Percentiles rank a stretch among this genome's conserved stretches.
Conservation (phyloP, 2,797 vertebrate genomes). For the Amphiprion clarkii region DNA sequence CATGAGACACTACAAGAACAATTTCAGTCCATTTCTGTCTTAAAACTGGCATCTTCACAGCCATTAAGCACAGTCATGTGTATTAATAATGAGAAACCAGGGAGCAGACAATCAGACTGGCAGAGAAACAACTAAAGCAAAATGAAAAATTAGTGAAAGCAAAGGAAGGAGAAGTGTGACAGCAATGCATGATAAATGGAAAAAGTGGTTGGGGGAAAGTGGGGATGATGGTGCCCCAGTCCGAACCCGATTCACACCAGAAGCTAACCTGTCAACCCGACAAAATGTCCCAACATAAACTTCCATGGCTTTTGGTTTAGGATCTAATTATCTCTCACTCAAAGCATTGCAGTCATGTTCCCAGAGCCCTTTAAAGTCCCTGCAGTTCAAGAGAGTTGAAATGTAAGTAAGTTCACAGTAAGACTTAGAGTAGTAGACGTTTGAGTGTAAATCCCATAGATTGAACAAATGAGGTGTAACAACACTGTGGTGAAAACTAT, state of each 20-base stretch:
- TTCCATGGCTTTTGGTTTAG: neutral
- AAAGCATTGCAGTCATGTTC: neutral
- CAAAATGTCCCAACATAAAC: neutral
- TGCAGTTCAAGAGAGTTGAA: neutral
- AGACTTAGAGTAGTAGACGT: slow-evolving; percentile 1
- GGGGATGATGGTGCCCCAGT: slow-evolving; percentile 40
- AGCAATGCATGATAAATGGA: slow-evolving; percentile 17
- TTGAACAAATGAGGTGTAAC: neutral
- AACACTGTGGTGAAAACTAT: neutral
- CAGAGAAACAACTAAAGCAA: slow-evolving; percentile 7
- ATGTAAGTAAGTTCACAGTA: neutral
- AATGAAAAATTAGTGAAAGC: slow-evolving; percentile 9
- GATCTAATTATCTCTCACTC: neutral
- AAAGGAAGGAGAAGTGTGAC: slow-evolving; percentile 9
- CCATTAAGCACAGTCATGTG: too few species aligned
- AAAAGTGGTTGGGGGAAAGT: slow-evolving; percentile 13
- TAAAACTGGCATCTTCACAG: too few species aligned
- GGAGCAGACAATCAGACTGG: neutral
- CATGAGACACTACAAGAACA: slow-evolving; percentile 4
- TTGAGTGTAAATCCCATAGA: neutral
- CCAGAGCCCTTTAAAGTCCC: neutral
- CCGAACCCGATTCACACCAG: slow-evolving; percentile 48
- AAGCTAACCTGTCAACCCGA: slow-evolving; percentile 30
- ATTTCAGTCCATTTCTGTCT: too few species aligned
- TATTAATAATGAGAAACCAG: neutral